phyloP scores from a whole-genome alignment of 2,797 vertebrate species.

The Lutjanus argentimaculatus region DNA sequence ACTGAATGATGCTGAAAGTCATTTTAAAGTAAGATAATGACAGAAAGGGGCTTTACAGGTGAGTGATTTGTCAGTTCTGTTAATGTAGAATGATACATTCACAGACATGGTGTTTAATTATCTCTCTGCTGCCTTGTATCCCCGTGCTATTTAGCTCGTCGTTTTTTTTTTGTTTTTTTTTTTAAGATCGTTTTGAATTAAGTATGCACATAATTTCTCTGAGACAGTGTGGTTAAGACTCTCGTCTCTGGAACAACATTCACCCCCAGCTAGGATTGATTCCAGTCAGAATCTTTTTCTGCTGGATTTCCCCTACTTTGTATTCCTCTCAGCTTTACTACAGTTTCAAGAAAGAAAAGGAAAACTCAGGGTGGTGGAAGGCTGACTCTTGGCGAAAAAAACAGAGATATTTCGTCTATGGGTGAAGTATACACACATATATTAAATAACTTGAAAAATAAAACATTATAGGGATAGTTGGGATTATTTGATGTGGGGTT shows the following conservation, averaged over 20 bases:
- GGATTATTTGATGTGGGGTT: too few relatives aligned
- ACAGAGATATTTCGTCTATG: constrained; percentile 9
- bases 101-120: constrained; percentile 40
- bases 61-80: constrained; percentile 19
- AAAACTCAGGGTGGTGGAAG: constrained; percentile 56
- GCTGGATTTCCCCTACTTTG: constrained; percentile 72
- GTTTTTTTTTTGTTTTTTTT: constrained; percentile 33
- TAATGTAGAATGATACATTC: constrained; percentile 19
- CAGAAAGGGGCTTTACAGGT: constrained; percentile 18
- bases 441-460: constrained; percentile 14
- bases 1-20: constrained; percentile 30
- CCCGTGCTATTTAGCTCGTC: constrained; percentile 36
- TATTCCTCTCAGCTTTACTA: constrained; percentile 75
- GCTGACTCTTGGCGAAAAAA: constrained; percentile 21
- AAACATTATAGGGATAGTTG: neutral
- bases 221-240: constrained; percentile 63
- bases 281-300: constrained; percentile 69
- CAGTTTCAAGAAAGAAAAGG: constrained; percentile 67
- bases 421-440: neutral
- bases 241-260: constrained; percentile 65
- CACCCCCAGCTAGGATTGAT: constrained; percentile 75
- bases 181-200: constrained; percentile 61
- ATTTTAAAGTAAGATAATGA: constrained; percentile 38
- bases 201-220: constrained; percentile 71
- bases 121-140: constrained; percentile 21